phyloP scores from a whole-genome alignment of 2,113 vertebrate genomes.

The Microcebus ravelobensis region DNA sequence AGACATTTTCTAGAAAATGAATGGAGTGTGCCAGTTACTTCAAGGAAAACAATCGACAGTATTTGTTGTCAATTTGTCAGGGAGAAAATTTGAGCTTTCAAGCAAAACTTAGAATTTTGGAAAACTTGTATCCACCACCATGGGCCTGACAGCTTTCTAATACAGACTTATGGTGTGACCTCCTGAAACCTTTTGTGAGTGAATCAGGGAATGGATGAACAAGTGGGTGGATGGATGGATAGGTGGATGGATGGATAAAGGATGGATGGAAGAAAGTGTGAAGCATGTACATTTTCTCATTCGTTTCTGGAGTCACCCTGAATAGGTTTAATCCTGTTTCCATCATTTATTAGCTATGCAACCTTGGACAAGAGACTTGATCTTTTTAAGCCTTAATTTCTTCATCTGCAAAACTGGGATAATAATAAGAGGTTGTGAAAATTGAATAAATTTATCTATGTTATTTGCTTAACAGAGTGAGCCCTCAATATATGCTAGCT shows the following conservation, averaged over 20 bases:
- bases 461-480: neutral
- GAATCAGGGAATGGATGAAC: neutral
- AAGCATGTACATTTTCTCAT: neutral
- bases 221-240: neutral
- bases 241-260: neutral
- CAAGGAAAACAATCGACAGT: neutral
- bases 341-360: neutral
- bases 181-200: neutral
- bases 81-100: slow-evolving; percentile 19
- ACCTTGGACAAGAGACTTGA: neutral
- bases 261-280: neutral
- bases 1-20: neutral
- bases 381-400: neutral
- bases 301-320: neutral
- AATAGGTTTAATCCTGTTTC: neutral
- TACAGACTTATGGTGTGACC: neutral
- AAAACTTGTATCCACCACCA: neutral
- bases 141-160: neutral
- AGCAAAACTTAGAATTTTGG: neutral
- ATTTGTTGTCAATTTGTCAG: neutral
- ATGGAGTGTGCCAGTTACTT: neutral
- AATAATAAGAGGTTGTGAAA: neutral
- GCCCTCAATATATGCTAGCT: neutral
- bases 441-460: neutral
- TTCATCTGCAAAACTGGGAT: neutral